Evolutionary conservation across 2,888 invertebrate species (phyloP).

Genomic region (Phalera bucephala): DNA sequence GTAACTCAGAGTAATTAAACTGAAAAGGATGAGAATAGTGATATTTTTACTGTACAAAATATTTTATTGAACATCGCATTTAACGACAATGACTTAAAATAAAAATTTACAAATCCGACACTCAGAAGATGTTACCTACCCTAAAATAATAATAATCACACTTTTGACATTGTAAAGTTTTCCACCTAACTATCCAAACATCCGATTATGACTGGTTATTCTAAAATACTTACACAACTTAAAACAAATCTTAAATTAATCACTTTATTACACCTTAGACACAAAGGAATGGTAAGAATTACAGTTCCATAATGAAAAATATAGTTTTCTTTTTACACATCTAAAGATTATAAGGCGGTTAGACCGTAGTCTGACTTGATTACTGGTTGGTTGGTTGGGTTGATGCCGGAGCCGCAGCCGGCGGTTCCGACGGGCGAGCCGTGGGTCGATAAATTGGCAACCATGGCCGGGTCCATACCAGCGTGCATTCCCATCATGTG

Average conservation of each 20-base stretch:
- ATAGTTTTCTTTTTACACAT: conserved; percentile 72
- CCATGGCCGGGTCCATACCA: conserved; percentile 76
- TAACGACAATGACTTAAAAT: conserved; percentile 74
- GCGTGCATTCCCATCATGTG: conserved; percentile 78
- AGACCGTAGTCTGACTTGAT: conserved; percentile 95
- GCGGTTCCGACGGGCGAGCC: conserved; percentile 81
- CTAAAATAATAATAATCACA: conserved; percentile 80
- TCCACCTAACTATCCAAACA: conserved; percentile 75
- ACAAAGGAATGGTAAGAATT: conserved; percentile 78
- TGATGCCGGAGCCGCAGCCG: conserved; percentile 71
- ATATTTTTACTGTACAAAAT: no score
- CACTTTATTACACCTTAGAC: conserved; percentile 77
- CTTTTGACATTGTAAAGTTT: conserved; percentile 83
- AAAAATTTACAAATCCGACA: conserved; percentile 69
- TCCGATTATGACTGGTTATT: conserved; percentile 73
- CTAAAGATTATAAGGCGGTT: conserved; percentile 86
- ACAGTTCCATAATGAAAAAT: conserved; percentile 72
- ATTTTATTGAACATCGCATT: no score
- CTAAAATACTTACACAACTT: conserved; percentile 73
- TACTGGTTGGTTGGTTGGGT: conserved; percentile 76
- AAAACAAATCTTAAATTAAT: conserved; percentile 61
- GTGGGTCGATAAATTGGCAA: conserved; percentile 75
- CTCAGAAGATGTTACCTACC: conserved; percentile 63
- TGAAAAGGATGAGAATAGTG: no score
- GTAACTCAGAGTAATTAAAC: conserved; percentile 35